Base-by-base conservation (phyloP, 2,113 vertebrate genomes). In the Paratilapia polleni region DNA sequence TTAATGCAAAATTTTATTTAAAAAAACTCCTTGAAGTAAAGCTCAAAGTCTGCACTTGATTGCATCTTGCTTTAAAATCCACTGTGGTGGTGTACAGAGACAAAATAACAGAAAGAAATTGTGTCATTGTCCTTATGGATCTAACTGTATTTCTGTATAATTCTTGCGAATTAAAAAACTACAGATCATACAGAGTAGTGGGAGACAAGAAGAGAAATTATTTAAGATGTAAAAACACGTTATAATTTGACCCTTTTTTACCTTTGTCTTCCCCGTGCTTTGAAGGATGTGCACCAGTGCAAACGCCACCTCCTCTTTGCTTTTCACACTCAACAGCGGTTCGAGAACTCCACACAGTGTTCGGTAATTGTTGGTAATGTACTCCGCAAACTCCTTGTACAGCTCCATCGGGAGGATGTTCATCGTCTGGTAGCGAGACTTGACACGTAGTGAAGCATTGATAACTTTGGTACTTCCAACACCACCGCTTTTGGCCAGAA, bases 351-450 rank as follows among this genome's bases (percentile, higher is more conserved):
- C 97, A 31, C 98, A 99, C 8, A 99, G 95, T 94, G 98, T 98
- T 73, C 97, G 96, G 89, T 98, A 99, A 80, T 99, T 98, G 94
- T 98, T 99, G 93, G 98, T 99, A 66, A 98, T 97, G 17, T 98
- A 99, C 95, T 99, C 98, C 0, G 98, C 98, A 9, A 99, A 99
- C 94, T 99, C 98, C 90, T 99, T 99, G 92, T 99, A 99, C 61
- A 99, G 96, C 96, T 99, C 98, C 97, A 99, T 99, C 43, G 98
- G 98, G n/a, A 99, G 96, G 94, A 99, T 99, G 94, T 97, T 99
- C 98, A 99, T 99, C 14, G 97, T 98, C 96, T 99, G 98, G 94
- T 98, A 99, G 52, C 98, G 97, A 3, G 97, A 97, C 83, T 99
- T 99, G 90, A 99, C 95, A 0, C 98, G 95, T 5, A 99, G 93